These are phyloP conservation scores for Colius striatus DNA, from an alignment of 2,113 vertebrate genomes.

Conservation along the genomic window DNA sequence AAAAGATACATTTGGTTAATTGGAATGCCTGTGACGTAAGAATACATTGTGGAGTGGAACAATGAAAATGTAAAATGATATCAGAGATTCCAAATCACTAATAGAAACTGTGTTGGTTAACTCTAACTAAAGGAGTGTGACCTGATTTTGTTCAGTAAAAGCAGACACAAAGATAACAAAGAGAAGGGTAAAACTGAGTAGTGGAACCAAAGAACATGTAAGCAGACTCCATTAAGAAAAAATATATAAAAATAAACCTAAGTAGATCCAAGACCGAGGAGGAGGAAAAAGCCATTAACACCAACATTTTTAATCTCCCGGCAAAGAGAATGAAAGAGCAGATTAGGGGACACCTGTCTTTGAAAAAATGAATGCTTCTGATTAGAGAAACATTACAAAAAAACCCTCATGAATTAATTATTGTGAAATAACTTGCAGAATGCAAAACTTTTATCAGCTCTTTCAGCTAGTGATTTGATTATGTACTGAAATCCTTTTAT, in stretches of 20 bases:
- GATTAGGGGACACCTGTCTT: background rate
- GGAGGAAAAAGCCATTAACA: background rate
- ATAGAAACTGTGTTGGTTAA: background rate
- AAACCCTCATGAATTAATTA: background rate
- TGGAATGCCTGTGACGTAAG: background rate
- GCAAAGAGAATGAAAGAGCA: background rate
- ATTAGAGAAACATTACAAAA: background rate
- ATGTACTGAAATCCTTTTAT: background rate
- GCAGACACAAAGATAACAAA: background rate
- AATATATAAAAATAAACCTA: background rate
- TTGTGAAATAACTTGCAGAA: background rate
- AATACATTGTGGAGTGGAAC: background rate
- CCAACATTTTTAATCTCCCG: background rate
- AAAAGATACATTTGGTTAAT: background rate
- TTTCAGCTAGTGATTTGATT: background rate
- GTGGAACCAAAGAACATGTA: background rate
- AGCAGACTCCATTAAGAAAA: background rate
- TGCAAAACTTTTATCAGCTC: background rate
- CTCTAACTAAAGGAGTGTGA: background rate
- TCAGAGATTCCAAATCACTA: background rate
- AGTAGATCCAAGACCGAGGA: background rate
- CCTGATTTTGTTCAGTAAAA: background rate
- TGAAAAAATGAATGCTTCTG: background rate
- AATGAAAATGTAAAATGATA: background rate
- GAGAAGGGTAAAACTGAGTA: background rate